phyloP scores from a whole-genome alignment of 2,113 vertebrate species.

The zebrafish (Danio rerio) region GRCz12tu NC_133187.1:43091501-43092000 shows the following conservation, averaged over 20 bases:
- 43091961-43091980: too few species aligned
- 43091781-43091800: constrained; percentile 41
- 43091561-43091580: not conserved
- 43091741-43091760: constrained; percentile 43
- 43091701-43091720: constrained; percentile 14
- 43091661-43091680: constrained; percentile 15
- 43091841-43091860: too few species aligned
- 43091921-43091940: too few species aligned
- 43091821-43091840: too few species aligned
- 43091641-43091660: not conserved
- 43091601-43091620: constrained; percentile 22
- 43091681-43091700: not conserved
- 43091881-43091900: too few species aligned
- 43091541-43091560: not conserved
- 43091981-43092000: too few species aligned
- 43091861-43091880: too few species aligned
- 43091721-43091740: constrained; percentile 35
- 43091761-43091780: constrained; percentile 64
- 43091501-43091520: not conserved
- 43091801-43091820: too few species aligned
- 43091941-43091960: too few species aligned
- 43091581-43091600: not conserved
- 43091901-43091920: too few species aligned
- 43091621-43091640: constrained; percentile 22
- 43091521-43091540: not conserved